Evolutionary conservation across 2,888 invertebrate species (phyloP).

Genomic region (Phrixothrix hirtus): DNA sequence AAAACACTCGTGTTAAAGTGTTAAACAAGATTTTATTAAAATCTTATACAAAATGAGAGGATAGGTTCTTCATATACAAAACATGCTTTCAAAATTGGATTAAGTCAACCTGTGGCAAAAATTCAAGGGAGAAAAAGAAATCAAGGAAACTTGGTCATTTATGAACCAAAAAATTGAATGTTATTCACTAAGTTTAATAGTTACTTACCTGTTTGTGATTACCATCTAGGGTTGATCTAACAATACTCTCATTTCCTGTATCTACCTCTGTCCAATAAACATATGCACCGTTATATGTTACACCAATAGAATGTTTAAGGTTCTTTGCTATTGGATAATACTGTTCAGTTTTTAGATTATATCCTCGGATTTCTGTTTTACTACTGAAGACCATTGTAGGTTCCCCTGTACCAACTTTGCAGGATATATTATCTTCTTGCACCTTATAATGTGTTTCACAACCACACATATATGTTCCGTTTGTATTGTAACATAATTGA

Average conservation of each 20-base stretch:
- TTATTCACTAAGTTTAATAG: not conserved
- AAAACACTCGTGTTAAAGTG: too few species aligned
- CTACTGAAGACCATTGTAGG: constrained; percentile 71
- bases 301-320: constrained; percentile 66
- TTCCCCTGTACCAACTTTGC: constrained; percentile 63
- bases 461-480: constrained; percentile 64
- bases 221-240: constrained; percentile 66
- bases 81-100: too few species aligned
- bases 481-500: constrained; percentile 66
- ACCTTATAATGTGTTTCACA: constrained; percentile 66
- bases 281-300: constrained; percentile 69
- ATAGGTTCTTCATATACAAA: too few species aligned
- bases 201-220: constrained; percentile 59
- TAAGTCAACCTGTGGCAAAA: too few species aligned
- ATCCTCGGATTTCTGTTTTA: constrained; percentile 65
- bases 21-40: too few species aligned
- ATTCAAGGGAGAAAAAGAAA: too few species aligned
- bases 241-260: constrained; percentile 71
- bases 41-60: too few species aligned
- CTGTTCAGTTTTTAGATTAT: constrained; percentile 62
- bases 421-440: constrained; percentile 59
- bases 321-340: constrained; percentile 59
- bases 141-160: not conserved
- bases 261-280: constrained; percentile 80
- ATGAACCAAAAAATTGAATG: not conserved